Conservation (phyloP, 2,113 vertebrate species). For the Sciurus niger region DNA sequence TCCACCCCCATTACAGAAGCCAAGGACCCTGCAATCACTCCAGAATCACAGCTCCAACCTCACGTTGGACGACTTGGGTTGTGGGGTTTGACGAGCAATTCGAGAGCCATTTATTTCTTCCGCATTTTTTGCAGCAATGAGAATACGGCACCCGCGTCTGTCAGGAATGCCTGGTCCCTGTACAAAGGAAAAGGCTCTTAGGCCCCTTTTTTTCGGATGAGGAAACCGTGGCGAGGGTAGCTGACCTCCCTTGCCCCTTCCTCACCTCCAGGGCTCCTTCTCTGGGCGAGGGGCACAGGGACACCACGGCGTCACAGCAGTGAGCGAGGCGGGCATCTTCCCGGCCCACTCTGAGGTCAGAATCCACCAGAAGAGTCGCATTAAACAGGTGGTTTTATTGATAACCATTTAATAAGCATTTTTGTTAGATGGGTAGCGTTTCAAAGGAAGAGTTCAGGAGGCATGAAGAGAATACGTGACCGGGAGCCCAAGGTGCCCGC, state of each 20-base stretch:
- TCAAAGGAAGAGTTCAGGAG: slow-evolving; percentile 10
- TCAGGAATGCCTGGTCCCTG: background rate
- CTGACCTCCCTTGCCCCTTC: background rate
- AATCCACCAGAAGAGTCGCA: background rate
- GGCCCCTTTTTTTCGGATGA: background rate
- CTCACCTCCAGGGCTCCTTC: background rate
- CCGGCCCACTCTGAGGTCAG: background rate
- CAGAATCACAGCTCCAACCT: background rate
- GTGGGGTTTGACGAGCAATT: background rate
- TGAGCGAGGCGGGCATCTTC: background rate
- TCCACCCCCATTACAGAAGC: background rate
- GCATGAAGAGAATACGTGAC: background rate
- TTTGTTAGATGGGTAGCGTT: background rate
- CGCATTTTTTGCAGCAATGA: background rate
- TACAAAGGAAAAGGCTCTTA: background rate
- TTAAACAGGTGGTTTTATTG: background rate
- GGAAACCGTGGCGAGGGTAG: background rate
- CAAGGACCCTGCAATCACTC: background rate
- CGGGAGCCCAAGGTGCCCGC: background rate
- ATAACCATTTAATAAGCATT: background rate
- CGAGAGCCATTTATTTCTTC: slow-evolving; percentile 38
- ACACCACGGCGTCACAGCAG: background rate
- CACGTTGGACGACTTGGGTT: background rate
- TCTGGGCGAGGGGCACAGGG: fast-evolving
- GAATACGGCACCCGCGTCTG: background rate